Conservation (phyloP, 2,797 vertebrate genomes). For the Pseudotriccus pelzelni region DNA sequence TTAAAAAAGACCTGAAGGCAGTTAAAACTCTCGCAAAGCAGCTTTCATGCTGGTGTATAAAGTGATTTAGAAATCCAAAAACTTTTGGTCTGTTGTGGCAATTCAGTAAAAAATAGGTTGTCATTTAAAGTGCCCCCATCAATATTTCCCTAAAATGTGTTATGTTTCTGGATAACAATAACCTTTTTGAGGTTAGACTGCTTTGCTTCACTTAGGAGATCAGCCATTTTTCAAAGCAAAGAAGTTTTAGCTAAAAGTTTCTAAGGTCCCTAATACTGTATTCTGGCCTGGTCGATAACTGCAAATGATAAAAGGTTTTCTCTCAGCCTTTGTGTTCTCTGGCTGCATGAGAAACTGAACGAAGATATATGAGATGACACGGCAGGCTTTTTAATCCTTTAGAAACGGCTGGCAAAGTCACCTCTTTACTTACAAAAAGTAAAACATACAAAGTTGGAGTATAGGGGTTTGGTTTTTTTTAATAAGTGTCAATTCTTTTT, state of each 20-base stretch:
- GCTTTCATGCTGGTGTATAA: background rate
- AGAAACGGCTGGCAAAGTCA: slow-evolving; percentile 56
- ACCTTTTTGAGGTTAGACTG: background rate
- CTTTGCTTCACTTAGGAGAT: background rate
- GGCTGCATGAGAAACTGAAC: slow-evolving; percentile 41
- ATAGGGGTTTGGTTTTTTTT: background rate
- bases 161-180: background rate
- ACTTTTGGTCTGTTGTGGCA: background rate
- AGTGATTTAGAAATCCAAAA: background rate
- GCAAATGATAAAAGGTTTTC: slow-evolving; percentile 59
- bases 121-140: background rate
- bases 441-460: background rate
- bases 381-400: slow-evolving; percentile 62
- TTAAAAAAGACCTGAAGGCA: background rate
- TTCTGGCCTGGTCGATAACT: slow-evolving; percentile 58
- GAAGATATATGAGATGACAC: slow-evolving; percentile 51
- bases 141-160: background rate
- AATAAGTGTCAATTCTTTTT: background rate
- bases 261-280: slow-evolving; percentile 28
- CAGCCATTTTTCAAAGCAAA: slow-evolving; percentile 37
- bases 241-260: slow-evolving; percentile 38
- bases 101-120: background rate
- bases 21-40: background rate
- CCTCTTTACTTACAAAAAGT: slow-evolving; percentile 41
- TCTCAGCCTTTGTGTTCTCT: slow-evolving; percentile 51